These are phyloP conservation scores for Uloborus diversus DNA, from an alignment of 1,140 invertebrate genomes.

Conservation along the genomic window DNA sequence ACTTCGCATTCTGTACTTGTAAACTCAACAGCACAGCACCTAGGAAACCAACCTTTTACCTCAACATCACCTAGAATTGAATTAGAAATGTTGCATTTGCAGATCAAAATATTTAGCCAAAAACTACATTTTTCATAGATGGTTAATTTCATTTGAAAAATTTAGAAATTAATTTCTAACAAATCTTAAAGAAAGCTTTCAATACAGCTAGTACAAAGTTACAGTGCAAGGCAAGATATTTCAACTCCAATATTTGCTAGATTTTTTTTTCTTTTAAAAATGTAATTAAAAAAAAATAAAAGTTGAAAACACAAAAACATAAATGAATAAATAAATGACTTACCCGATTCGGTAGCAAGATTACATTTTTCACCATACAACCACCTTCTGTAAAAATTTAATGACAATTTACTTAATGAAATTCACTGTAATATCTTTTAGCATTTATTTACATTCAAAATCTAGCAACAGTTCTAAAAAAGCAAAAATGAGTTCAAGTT, in stretches of 20 bases:
- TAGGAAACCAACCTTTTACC: slow-evolving; percentile 84
- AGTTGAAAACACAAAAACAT: neutral
- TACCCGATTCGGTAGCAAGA: slow-evolving; percentile 12
- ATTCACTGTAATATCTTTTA: too few relatives aligned
- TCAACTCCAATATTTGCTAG: neutral
- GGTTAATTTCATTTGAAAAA: too few relatives aligned
- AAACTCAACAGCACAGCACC: slow-evolving; percentile 73
- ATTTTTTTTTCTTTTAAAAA: neutral
- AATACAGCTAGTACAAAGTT: too few relatives aligned
- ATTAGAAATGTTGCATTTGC: neutral
- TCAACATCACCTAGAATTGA: slow-evolving; percentile 8
- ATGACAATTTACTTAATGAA: too few relatives aligned
- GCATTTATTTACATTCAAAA: too few relatives aligned
- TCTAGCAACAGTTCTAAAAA: too few relatives aligned
- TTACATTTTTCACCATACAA: slow-evolving; percentile 80
- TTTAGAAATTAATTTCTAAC: too few relatives aligned
- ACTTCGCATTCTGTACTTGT: slow-evolving; percentile 48
- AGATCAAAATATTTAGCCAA: neutral
- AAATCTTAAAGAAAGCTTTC: too few relatives aligned
- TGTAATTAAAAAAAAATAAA: neutral
- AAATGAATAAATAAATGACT: slow-evolving; percentile 52
- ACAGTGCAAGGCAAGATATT: too few relatives aligned
- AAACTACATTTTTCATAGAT: too few relatives aligned
- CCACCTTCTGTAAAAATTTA: slow-evolving; percentile 79
- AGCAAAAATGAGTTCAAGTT: too few relatives aligned